These are phyloP conservation scores for Thaumetopoea pityocampa DNA, from an alignment of 1,140 invertebrate species.

Conservation along the genomic window DNA sequence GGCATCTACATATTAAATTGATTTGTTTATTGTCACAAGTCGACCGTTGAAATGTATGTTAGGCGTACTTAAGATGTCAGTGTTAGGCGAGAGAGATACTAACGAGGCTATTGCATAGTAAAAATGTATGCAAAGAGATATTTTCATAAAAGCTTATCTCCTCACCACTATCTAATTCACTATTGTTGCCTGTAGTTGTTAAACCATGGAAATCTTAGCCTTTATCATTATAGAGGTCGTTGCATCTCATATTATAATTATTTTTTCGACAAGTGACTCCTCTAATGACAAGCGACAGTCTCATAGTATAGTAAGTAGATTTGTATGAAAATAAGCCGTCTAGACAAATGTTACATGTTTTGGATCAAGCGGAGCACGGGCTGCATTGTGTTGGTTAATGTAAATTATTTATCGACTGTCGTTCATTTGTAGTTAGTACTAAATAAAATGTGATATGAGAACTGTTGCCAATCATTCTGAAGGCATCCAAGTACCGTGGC, in stretches of 20 bases:
- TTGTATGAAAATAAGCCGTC: no score
- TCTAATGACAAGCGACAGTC: no score
- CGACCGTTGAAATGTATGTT: conserved; percentile 40
- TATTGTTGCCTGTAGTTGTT: conserved; percentile 50
- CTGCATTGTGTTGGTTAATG: conserved; percentile 33
- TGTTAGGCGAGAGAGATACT: conserved; percentile 21
- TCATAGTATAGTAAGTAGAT: no score
- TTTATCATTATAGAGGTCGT: no score
- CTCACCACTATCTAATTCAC: conserved; percentile 46
- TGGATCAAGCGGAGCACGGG: conserved; percentile 31
- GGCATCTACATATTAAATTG: conserved; percentile 36
- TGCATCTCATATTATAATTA: no score
- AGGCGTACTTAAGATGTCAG: conserved; percentile 46
- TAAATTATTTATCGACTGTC: conserved; percentile 55
- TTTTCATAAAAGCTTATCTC: conserved; percentile 60
- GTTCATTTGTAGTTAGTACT: conserved; percentile 42
- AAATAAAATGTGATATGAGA: conserved; percentile 54
- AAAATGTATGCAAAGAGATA: conserved; percentile 47
- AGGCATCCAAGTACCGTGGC: conserved; percentile 1
- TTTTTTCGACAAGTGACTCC: no score
- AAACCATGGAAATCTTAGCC: no score
- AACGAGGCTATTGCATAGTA: conserved; percentile 40
- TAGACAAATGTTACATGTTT: conserved; percentile 33
- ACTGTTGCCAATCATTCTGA: conserved; percentile 34
- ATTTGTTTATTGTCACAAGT: conserved; percentile 41